Base-by-base conservation (phyloP, 2,113 vertebrate genomes). In the Cairina moschata region DNA sequence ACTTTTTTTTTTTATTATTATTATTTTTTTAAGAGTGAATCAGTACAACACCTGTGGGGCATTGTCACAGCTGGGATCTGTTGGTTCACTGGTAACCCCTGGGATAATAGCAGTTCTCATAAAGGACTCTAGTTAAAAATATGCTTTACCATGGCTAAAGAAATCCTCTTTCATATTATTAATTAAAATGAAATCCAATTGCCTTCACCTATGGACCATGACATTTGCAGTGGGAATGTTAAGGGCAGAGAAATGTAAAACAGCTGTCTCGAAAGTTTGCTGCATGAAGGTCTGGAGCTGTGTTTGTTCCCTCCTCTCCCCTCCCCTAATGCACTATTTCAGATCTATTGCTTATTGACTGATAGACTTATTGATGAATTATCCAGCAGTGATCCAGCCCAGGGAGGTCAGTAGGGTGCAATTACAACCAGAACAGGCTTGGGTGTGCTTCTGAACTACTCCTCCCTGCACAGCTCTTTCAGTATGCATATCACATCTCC, bases 401-500 rank as follows among this genome's bases (percentile, higher is more conserved):
- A 46, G 89, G 83, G 96, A 98, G 97, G 97, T 98, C 97, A 97
- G 95, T 31, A 93, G 77, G 82, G 93, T 95, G 93, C 88, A 96
- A 96, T 97, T 94, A 94, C 95, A 38, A 85, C 71, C 59, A 68
- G 96, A 88, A 55, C 52, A 94, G 86, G 59, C 90, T 78, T 93
- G 96, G 96, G 91, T 97, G 90, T 96, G 86, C 82, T 96, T 72
- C 81, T 44, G 91, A 85, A 93, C 91, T 71, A 91, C 85, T 88
- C 88, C 94, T 97, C 96, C 96, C 94, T 76, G 96, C 96, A 68
- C 2, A 84, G 91, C 95, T 38, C 87, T 96, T 97, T 96, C 96
- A 56, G 96, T 92, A 98, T 98, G 97, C 98, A 96, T 96, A 96
- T 96, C 97, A 95, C 98, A 97, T 93, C 94, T 71, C 94, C 76